Evolutionary conservation across 2,888 invertebrate species (phyloP).

Genomic region (Erannis defoliaria): DNA sequence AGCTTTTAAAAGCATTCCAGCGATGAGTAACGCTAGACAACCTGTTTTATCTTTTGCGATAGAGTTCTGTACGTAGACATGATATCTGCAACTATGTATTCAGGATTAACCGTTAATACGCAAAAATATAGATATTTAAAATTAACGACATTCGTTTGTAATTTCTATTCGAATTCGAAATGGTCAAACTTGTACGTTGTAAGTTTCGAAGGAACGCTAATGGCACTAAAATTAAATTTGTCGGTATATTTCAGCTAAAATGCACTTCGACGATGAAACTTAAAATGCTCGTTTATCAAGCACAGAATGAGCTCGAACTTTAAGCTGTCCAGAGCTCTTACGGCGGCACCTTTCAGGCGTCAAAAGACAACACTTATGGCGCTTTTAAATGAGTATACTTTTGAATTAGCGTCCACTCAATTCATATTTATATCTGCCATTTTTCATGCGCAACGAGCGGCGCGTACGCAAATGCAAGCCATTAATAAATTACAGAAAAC

Average conservation of each 20-base stretch:
- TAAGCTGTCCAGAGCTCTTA: slow-evolving; percentile 52
- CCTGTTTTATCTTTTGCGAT: slow-evolving; percentile 52
- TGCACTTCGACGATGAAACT: slow-evolving; percentile 34
- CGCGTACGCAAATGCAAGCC: slow-evolving; percentile 79
- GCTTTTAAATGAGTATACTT: slow-evolving; percentile 67
- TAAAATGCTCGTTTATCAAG: slow-evolving; percentile 40
- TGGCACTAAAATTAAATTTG: slow-evolving; percentile 13
- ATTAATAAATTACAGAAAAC: slow-evolving; percentile 81
- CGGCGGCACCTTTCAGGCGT: slow-evolving; percentile 59
- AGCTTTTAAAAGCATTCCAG: slow-evolving; percentile 75
- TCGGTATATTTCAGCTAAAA: slow-evolving; percentile 25
- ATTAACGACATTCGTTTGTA: slow-evolving; percentile 1
- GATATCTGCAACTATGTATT: slow-evolving; percentile 33
- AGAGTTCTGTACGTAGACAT: slow-evolving; percentile 35
- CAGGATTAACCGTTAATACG: slow-evolving; percentile 9
- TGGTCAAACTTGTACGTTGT: neutral
- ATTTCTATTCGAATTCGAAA: slow-evolving; percentile 7
- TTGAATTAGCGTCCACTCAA: slow-evolving; percentile 75
- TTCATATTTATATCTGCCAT: slow-evolving; percentile 76
- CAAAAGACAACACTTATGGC: slow-evolving; percentile 55
- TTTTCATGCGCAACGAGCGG: slow-evolving; percentile 75
- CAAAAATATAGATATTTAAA: slow-evolving; percentile 5
- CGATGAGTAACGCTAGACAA: slow-evolving; percentile 62
- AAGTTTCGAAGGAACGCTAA: slow-evolving; percentile 3
- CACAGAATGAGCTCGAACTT: slow-evolving; percentile 32